A percentile compares a stretch with the other conserved stretches of the same genome.
These are phyloP conservation scores for Bombyx huttoni DNA, from an alignment of 2,888 invertebrate genomes.

Conservation along the genomic window DNA sequence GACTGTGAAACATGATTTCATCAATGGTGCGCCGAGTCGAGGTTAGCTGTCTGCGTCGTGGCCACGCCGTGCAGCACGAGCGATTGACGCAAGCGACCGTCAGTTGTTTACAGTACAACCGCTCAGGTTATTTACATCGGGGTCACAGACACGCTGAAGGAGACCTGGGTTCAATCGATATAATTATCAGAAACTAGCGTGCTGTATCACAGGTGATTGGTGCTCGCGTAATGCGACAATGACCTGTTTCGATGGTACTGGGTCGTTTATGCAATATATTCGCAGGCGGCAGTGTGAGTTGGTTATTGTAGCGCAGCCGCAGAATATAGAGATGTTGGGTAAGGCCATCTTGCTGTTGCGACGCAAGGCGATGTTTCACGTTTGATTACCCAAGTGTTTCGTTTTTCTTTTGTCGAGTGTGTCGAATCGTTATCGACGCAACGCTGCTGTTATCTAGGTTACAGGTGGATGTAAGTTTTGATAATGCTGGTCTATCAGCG, in stretches of 20 bases:
- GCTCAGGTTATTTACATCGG: slow-evolving; percentile 70
- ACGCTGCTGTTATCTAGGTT: slow-evolving; percentile 36
- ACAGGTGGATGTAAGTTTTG: slow-evolving; percentile 25
- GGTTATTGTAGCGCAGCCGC: slow-evolving; percentile 38
- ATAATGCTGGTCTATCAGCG: slow-evolving; percentile 45
- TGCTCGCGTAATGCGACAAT: slow-evolving; percentile 53
- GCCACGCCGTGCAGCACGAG: slow-evolving; percentile 24
- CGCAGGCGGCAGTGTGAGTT: slow-evolving; percentile 42
- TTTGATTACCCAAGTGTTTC: slow-evolving; percentile 23
- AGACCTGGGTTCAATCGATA: slow-evolving; percentile 58
- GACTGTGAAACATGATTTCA: slow-evolving; percentile 27
- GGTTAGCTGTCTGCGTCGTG: slow-evolving; percentile 12
- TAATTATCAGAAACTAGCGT: slow-evolving; percentile 47
- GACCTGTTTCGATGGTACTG: slow-evolving; percentile 61
- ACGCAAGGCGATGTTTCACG: slow-evolving; percentile 15
- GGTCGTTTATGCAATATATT: slow-evolving; percentile 66
- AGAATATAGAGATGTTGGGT: slow-evolving; percentile 47
- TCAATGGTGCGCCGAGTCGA: slow-evolving; percentile 26
- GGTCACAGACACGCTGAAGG: slow-evolving; percentile 70
- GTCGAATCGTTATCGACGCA: slow-evolving; percentile 38
- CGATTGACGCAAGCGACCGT: slow-evolving; percentile 61
- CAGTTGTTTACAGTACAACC: slow-evolving; percentile 64
- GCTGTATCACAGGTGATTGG: slow-evolving; percentile 23
- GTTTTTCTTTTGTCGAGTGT: slow-evolving; percentile 18
- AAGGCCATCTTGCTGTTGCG: slow-evolving; percentile 32